These are phyloP conservation scores for Petrolisthes cinctipes DNA, from an alignment of 2,888 invertebrate species.

Conservation along the genomic window DNA sequence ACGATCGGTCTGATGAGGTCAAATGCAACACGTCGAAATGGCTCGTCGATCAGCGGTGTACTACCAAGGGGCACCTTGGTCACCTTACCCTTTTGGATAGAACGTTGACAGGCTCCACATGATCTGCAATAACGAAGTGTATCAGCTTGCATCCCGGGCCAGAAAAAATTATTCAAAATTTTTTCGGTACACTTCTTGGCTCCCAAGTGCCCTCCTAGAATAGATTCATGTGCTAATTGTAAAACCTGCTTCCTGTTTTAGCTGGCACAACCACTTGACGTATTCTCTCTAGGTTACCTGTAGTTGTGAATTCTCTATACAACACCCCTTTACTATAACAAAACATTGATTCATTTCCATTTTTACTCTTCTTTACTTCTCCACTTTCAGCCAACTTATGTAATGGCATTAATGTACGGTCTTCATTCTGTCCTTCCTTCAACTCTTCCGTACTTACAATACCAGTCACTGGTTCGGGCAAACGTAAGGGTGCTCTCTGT, in stretches of 20 bases:
- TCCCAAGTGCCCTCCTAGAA: neutral
- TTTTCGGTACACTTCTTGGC: neutral
- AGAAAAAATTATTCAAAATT: neutral
- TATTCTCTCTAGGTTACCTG: neutral
- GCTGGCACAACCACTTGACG: neutral
- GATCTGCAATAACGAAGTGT: neutral
- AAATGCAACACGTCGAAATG: neutral
- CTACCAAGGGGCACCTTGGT: neutral
- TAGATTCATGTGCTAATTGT: neutral
- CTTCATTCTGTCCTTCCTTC: neutral
- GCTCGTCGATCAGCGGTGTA: neutral
- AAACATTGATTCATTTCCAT: neutral
- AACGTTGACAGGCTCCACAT: neutral
- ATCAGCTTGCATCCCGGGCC: neutral
- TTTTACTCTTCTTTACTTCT: neutral
- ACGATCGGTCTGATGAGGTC: neutral
- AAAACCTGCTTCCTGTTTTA: neutral
- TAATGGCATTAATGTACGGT: neutral
- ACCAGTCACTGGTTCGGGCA: too few species aligned
- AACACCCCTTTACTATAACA: neutral
- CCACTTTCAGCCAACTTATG: neutral
- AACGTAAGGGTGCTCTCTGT: too few species aligned
- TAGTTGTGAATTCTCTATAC: slow-evolving; percentile 1
- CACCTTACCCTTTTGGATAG: neutral
- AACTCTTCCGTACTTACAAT: neutral